Percentiles rank a stretch among this genome's conserved stretches.
phyloP scores from a whole-genome alignment of 2,113 vertebrate species.

The Sitta europaea region DNA sequence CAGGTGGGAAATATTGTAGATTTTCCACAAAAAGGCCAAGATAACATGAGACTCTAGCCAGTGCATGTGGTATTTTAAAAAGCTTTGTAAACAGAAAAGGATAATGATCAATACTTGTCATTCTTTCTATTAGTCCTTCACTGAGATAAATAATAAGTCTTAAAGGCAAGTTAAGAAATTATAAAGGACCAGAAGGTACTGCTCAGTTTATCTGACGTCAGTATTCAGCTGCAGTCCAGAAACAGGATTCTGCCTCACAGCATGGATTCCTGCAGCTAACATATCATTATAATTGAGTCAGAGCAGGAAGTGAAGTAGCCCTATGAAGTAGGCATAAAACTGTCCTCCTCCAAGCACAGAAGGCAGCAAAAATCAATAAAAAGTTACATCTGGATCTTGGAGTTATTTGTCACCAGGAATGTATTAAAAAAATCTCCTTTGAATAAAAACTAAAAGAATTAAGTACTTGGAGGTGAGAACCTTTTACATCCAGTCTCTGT shows the following conservation, averaged over 20 bases:
- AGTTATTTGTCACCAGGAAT: neutral
- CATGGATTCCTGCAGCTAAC: neutral
- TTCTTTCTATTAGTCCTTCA: neutral
- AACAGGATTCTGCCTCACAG: neutral
- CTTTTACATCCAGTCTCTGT: neutral
- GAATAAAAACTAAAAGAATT: neutral
- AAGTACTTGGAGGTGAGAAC: neutral
- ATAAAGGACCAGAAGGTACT: neutral
- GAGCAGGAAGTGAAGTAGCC: neutral
- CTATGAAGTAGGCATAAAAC: neutral
- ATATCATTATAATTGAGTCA: neutral
- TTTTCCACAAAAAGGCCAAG: neutral
- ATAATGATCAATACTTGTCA: neutral
- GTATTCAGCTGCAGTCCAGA: neutral
- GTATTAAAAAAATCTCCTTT: neutral
- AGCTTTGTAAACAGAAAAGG: neutral
- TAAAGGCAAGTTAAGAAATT: neutral
- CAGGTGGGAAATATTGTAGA: neutral
- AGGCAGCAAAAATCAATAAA: neutral
- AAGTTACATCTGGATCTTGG: neutral
- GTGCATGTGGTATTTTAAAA: neutral
- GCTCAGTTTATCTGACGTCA: neutral
- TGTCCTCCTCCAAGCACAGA: neutral
- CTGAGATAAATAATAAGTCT: neutral
- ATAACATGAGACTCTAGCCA: neutral